A percentile compares a stretch with the other conserved stretches of the same genome.
These are phyloP conservation scores for Melitaea athalia DNA, from an alignment of 2,888 invertebrate genomes.

Conservation along the genomic window DNA sequence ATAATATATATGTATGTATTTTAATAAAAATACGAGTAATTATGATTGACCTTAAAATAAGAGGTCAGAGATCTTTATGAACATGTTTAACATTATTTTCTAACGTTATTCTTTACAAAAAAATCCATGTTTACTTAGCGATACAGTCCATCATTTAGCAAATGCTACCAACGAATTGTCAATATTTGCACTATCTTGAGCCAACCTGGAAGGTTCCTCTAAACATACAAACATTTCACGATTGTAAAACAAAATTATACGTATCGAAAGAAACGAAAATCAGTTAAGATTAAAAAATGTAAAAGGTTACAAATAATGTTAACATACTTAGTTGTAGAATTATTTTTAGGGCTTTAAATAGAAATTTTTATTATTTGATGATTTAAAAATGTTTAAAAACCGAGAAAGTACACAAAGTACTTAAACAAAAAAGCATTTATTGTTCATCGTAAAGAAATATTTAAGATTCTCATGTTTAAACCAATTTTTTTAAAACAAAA, in stretches of 20 bases:
- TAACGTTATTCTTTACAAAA: neutral
- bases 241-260: constrained; percentile 25
- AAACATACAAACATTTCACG: constrained; percentile 40
- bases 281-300: neutral
- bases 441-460: neutral
- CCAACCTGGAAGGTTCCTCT: constrained; percentile 57
- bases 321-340: neutral
- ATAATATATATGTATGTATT: too few species aligned
- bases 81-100: neutral
- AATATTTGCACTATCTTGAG: constrained; percentile 54
- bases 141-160: constrained; percentile 40
- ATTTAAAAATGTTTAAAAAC: too few species aligned
- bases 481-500: constrained; percentile 13
- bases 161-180: constrained; percentile 46
- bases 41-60: too few species aligned
- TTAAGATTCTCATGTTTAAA: neutral
- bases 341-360: neutral
- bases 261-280: neutral
- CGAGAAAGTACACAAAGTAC: too few species aligned
- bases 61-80: too few species aligned
- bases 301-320: neutral
- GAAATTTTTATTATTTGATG: too few species aligned
- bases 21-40: too few species aligned
- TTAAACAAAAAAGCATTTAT: neutral
- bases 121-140: constrained; percentile 28